phyloP scores from a whole-genome alignment of 1,140 invertebrate genomes.

The Zaprionus ornatus region DNA sequence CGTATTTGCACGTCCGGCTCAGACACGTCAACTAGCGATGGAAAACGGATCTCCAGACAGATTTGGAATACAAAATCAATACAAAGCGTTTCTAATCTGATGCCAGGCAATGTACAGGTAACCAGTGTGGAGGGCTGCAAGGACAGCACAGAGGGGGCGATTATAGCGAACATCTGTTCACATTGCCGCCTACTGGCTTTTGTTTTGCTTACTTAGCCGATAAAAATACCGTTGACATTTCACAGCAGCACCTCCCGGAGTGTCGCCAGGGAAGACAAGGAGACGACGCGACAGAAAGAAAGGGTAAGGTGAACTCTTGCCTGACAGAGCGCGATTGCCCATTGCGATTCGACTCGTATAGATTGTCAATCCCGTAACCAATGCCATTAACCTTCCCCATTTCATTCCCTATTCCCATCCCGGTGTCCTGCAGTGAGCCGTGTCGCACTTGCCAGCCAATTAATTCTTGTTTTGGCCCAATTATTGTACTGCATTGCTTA shows the following conservation, averaged over 20 bases:
- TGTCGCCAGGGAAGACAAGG: slow-evolving; percentile 23
- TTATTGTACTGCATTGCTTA: slow-evolving; percentile 57
- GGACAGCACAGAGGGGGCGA: background rate
- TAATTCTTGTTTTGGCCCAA: slow-evolving; percentile 70
- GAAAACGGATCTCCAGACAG: slow-evolving; percentile 27
- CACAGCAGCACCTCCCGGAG: slow-evolving; percentile 18
- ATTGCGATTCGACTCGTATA: background rate
- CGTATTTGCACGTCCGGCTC: slow-evolving; percentile 33
- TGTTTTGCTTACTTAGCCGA: slow-evolving; percentile 52
- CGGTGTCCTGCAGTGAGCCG: slow-evolving; percentile 32
- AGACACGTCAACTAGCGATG: slow-evolving; percentile 4
- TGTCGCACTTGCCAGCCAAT: slow-evolving; percentile 72
- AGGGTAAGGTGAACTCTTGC: background rate
- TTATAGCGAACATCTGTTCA: slow-evolving; percentile 17
- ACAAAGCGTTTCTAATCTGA: slow-evolving; percentile 47
- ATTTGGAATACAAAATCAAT: slow-evolving; percentile 66
- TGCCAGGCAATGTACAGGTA: slow-evolving; percentile 1
- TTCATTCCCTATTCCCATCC: slow-evolving; percentile 18
- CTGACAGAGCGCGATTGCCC: background rate
- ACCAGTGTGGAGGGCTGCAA: background rate
- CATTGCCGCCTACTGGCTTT: slow-evolving; percentile 34
- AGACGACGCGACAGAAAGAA: background rate
- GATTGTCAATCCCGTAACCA: slow-evolving; percentile 17
- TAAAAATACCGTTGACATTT: slow-evolving; percentile 80
- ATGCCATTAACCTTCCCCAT: slow-evolving; percentile 27